These are phyloP conservation scores for Mastomys natalensis DNA, from an alignment of 2,113 vertebrate species.

Conservation along the genomic window DNA sequence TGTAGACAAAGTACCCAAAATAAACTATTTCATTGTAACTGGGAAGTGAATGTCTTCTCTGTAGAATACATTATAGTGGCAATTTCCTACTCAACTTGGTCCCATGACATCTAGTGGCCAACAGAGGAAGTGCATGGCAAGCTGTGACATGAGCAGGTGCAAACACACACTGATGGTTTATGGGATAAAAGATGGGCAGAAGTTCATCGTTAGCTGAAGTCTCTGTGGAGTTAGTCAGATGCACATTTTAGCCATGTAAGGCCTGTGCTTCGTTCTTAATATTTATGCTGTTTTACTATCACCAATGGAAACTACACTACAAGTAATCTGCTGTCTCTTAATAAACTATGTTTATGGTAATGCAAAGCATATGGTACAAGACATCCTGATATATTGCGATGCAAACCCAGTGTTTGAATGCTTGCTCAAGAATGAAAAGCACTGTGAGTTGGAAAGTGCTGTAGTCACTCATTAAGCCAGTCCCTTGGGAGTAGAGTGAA, in stretches of 20 bases:
- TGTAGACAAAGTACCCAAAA: background rate
- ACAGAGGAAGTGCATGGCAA: slow-evolving; percentile 1
- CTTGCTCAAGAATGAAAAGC: background rate
- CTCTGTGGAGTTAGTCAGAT: background rate
- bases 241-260: background rate
- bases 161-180: background rate
- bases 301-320: slow-evolving; percentile 19
- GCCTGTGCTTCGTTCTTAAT: background rate
- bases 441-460: background rate
- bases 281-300: background rate
- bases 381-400: background rate
- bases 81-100: slow-evolving; percentile 56
- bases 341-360: background rate
- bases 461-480: background rate
- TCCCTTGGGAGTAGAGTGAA: background rate
- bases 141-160: slow-evolving; percentile 50
- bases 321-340: background rate
- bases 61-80: background rate
- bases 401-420: background rate
- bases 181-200: background rate
- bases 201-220: background rate
- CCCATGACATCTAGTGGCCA: slow-evolving; percentile 78
- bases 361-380: background rate
- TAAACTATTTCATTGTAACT: background rate
- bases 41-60: background rate